Conservation (phyloP, 2,113 vertebrate genomes). For the Ammodytes marinus region DNA sequence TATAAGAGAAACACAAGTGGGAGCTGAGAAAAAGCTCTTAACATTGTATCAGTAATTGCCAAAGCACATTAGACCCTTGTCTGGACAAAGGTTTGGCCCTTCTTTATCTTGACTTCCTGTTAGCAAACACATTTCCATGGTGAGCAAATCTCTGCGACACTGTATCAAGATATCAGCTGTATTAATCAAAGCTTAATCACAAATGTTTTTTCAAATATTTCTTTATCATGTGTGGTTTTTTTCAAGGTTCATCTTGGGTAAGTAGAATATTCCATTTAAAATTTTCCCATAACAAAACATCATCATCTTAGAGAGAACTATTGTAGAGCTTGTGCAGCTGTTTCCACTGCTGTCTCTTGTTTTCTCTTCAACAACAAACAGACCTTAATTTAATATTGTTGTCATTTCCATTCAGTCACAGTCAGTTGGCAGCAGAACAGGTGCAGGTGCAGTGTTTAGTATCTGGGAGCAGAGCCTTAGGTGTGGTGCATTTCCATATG, state of each 20-base stretch:
- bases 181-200: not conserved
- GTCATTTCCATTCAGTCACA: conserved; percentile 44
- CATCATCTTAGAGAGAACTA: not conserved
- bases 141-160: not conserved
- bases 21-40: too few relatives aligned
- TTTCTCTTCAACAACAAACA: conserved; percentile 20
- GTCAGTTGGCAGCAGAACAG: conserved; percentile 18
- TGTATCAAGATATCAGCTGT: not conserved
- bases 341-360: not conserved
- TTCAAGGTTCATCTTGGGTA: not conserved
- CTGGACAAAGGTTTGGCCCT: too few relatives aligned
- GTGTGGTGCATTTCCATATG: not conserved
- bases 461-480: not conserved
- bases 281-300: not conserved
- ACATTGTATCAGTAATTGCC: not conserved
- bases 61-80: not conserved
- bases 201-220: not conserved
- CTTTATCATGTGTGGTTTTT: not conserved
- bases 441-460: conserved; percentile 34
- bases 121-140: not conserved
- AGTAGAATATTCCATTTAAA: not conserved
- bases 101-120: not conserved
- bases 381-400: conserved; percentile 44
- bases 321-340: conserved; percentile 2
- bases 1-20: too few relatives aligned